Evolutionary conservation across 2,113 vertebrate species (phyloP).

Genomic region (Lasiurus cinereus): DNA sequence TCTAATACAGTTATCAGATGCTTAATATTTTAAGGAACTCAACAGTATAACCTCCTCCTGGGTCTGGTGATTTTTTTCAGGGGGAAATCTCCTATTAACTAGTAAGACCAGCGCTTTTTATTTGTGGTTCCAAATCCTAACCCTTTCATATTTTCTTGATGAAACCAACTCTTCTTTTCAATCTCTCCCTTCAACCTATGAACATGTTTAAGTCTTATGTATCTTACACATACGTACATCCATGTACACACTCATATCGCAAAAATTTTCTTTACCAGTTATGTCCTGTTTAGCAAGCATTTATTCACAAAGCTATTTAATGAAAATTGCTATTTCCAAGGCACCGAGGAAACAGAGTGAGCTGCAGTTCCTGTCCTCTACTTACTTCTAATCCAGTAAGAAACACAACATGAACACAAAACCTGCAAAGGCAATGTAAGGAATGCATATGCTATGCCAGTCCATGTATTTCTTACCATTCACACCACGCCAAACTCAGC

Average conservation of each 20-base stretch:
- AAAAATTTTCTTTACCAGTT: constrained; percentile 14
- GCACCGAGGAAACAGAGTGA: neutral
- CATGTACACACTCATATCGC: neutral
- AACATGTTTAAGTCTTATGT: neutral
- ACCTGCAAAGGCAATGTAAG: neutral
- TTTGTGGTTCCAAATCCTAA: neutral
- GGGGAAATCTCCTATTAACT: neutral
- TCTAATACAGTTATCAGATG: constrained; percentile 15
- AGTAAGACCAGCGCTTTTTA: neutral
- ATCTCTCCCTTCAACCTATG: neutral
- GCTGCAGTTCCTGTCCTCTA: neutral
- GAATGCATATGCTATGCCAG: neutral
- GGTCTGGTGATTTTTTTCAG: neutral
- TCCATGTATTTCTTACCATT: neutral
- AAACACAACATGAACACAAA: neutral
- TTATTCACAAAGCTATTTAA: neutral
- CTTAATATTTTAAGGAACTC: neutral
- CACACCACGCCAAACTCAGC: neutral
- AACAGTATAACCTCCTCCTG: neutral
- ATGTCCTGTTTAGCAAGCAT: neutral
- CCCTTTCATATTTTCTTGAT: neutral
- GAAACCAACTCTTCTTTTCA: neutral
- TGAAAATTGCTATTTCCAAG: constrained; percentile 17
- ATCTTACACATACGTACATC: constrained; percentile 41
- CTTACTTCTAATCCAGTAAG: neutral